phyloP scores from a whole-genome alignment of 2,797 vertebrate species.

The Mus minutoides region DNA sequence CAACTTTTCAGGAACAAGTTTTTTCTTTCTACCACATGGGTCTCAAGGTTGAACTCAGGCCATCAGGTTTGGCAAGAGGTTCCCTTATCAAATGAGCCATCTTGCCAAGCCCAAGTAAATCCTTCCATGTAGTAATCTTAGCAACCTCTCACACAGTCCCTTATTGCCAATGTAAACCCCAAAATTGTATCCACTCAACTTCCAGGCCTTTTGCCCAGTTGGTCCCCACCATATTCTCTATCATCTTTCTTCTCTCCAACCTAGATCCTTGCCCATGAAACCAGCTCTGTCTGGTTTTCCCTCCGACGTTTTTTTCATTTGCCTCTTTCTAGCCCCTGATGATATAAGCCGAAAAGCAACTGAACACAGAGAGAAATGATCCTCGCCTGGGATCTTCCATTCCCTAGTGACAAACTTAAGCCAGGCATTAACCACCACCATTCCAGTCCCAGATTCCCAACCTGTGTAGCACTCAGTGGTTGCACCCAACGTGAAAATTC shows the following conservation, averaged over 20 bases:
- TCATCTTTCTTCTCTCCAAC: neutral
- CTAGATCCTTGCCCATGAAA: neutral
- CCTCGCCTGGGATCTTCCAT: neutral
- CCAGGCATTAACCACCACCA: neutral
- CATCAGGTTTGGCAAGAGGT: neutral
- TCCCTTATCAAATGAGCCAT: neutral
- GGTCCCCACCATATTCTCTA: neutral
- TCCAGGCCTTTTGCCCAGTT: neutral
- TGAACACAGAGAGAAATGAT: neutral
- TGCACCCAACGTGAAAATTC: neutral
- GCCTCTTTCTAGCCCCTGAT: neutral
- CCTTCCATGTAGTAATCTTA: neutral
- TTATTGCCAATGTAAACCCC: neutral
- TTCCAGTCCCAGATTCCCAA: neutral
- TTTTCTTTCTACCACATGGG: neutral
- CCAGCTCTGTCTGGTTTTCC: neutral
- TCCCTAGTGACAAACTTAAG: neutral
- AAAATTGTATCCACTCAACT: neutral
- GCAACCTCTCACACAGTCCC: neutral
- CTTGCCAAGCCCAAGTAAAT: neutral
- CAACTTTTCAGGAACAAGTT: neutral
- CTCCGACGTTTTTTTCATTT: neutral
- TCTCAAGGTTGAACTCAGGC: neutral
- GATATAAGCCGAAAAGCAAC: neutral
- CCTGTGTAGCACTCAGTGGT: neutral